Evolutionary conservation across 2,888 invertebrate genomes (phyloP).

Genomic region (Latrodectus elegans): DNA sequence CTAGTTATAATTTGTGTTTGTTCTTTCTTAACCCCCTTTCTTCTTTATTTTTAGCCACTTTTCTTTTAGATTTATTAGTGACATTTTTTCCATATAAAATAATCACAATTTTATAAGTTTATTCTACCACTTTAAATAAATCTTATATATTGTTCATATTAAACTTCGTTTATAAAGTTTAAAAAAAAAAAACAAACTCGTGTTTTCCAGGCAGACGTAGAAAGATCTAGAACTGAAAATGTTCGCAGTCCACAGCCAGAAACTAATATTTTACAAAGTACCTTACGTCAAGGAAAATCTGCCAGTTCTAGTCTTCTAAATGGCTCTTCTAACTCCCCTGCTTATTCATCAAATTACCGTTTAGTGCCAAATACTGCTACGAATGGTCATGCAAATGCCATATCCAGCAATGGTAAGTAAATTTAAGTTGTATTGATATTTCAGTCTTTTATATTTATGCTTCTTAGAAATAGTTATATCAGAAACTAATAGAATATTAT

Average conservation of each 20-base stretch:
- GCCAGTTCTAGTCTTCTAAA: slow-evolving; percentile 60
- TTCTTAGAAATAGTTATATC: too few species aligned
- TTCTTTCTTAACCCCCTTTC: too few species aligned
- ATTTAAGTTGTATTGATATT: too few species aligned
- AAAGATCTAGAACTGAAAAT: slow-evolving; percentile 25
- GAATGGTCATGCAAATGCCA: slow-evolving; percentile 81
- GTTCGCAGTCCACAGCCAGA: slow-evolving; percentile 52
- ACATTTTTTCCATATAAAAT: not conserved
- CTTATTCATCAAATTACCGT: slow-evolving; percentile 69
- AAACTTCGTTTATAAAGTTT: not conserved
- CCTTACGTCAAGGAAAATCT: slow-evolving; percentile 53
- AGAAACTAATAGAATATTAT: not conserved
- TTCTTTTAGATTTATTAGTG: too few species aligned
- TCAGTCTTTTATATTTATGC: too few species aligned
- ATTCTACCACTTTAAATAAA: not conserved
- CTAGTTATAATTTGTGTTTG: too few species aligned
- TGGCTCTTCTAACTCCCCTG: slow-evolving; percentile 66
- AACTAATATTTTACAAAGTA: slow-evolving; percentile 30
- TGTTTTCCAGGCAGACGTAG: slow-evolving; percentile 51
- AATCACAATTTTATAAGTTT: not conserved
- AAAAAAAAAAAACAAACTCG: not conserved
- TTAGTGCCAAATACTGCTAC: slow-evolving; percentile 61
- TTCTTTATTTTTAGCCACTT: too few species aligned
- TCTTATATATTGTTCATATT: not conserved
- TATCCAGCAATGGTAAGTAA: slow-evolving; percentile 76